A percentile compares a stretch with the other conserved stretches of the same genome.
phyloP scores from a whole-genome alignment of 2,113 vertebrate genomes.

The Prunella fulvescens region DNA sequence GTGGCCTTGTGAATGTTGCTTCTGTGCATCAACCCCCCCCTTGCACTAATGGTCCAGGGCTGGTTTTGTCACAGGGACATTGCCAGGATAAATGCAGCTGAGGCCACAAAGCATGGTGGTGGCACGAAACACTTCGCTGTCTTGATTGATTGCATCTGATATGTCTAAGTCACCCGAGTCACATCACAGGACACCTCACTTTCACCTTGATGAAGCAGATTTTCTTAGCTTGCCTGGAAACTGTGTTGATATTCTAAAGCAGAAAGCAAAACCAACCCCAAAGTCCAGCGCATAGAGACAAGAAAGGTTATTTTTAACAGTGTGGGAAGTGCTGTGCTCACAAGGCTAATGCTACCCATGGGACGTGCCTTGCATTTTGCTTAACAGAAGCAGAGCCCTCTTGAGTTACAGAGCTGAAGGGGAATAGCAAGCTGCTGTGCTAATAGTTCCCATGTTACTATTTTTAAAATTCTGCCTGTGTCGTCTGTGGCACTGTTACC shows the following conservation, averaged over 20 bases:
- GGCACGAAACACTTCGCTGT: background rate
- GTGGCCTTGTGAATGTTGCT: background rate
- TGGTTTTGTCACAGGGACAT: background rate
- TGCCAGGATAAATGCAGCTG: background rate
- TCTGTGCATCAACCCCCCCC: background rate
- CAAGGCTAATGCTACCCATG: background rate
- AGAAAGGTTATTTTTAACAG: slow-evolving; percentile 49
- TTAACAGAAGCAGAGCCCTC: background rate
- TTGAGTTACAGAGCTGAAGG: background rate
- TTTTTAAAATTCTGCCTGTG: slow-evolving; percentile 7
- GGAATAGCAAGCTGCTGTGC: slow-evolving; percentile 21
- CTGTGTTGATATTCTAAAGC: background rate
- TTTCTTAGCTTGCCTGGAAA: background rate
- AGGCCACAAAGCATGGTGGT: background rate
- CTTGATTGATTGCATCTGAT: background rate
- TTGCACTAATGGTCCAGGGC: background rate
- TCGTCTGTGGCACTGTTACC: background rate
- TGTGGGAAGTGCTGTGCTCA: slow-evolving; percentile 19
- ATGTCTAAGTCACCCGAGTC: background rate
- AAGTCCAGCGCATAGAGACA: background rate
- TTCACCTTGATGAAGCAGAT: background rate
- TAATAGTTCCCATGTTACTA: slow-evolving; percentile 24
- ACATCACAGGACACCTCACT: background rate
- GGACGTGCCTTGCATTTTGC: slow-evolving; percentile 14
- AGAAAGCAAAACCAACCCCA: background rate